Conservation (phyloP, 1,140 invertebrate genomes). For the Eurytemora carolleeae region DNA sequence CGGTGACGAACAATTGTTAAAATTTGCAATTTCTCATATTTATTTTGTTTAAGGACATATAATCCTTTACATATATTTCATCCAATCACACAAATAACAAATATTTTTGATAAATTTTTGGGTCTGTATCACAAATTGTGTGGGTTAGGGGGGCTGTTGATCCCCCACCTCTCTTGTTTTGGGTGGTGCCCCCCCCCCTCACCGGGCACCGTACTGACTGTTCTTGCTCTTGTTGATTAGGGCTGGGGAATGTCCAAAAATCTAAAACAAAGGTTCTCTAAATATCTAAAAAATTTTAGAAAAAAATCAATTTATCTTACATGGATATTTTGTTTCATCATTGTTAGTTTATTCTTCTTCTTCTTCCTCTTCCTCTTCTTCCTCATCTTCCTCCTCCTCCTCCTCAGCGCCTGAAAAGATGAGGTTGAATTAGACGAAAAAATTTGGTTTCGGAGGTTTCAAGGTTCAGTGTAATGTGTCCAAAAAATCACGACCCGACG, state of each 20-base stretch:
- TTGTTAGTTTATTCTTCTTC: constrained; percentile 16
- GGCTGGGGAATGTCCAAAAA: too few species aligned
- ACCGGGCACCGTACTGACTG: too few species aligned
- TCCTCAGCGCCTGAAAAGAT: constrained; percentile 50
- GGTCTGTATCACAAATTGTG: not conserved
- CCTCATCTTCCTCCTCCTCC: constrained; percentile 43
- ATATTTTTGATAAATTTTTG: not conserved
- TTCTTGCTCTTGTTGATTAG: too few species aligned
- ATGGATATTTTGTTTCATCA: not conserved
- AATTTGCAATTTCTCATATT: not conserved
- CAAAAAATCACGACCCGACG: not conserved
- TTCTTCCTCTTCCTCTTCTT: constrained; percentile 26
- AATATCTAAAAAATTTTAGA: not conserved
- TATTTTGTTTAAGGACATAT: not conserved
- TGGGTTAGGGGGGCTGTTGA: too few species aligned
- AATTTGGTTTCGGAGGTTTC: too few species aligned
- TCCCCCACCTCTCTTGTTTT: too few species aligned
- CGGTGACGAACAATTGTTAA: not conserved
- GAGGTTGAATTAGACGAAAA: constrained; percentile 26
- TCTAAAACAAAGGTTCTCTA: too few species aligned
- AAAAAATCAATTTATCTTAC: not conserved
- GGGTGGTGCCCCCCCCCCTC: too few species aligned
- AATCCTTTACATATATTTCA: not conserved
- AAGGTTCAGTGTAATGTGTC: too few species aligned
- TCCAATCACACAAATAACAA: not conserved